These are phyloP conservation scores for Pseudochaenichthys georgianus DNA, from an alignment of 2,797 vertebrate species.

Conservation along the genomic window DNA sequence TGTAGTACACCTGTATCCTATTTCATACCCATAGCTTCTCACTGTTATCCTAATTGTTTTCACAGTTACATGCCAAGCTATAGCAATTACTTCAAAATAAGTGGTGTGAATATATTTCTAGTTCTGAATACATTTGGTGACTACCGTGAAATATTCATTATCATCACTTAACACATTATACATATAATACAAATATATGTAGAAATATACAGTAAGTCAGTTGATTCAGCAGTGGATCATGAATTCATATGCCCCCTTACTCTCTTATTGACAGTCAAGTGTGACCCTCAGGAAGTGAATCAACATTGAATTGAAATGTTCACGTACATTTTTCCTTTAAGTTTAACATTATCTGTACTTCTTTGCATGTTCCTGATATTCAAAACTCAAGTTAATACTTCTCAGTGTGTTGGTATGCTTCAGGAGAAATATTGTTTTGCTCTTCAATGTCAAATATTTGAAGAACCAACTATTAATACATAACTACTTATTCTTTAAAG, in stretches of 20 bases:
- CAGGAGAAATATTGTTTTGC: not conserved
- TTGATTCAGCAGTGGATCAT: too few relatives aligned
- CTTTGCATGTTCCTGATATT: not conserved
- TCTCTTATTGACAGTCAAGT: not conserved
- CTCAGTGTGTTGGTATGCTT: not conserved
- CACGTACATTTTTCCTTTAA: not conserved
- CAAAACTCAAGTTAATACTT: not conserved
- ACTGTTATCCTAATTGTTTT: constrained; percentile 26
- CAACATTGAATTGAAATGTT: too few relatives aligned
- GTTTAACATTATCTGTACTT: not conserved
- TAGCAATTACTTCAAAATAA: constrained; percentile 30
- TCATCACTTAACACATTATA: not conserved
- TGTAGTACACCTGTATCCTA: constrained; percentile 44
- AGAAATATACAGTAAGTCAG: too few relatives aligned
- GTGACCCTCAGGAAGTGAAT: not conserved
- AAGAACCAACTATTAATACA: not conserved
- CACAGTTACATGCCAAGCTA: constrained; percentile 7
- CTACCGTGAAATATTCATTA: not conserved
- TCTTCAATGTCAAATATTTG: not conserved
- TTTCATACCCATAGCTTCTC: constrained; percentile 52
- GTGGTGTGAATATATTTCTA: constrained; percentile 6
- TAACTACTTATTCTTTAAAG: not conserved
- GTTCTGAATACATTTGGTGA: constrained; percentile 11
- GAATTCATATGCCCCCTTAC: too few relatives aligned
- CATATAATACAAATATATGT: too few relatives aligned